Conservation (phyloP, 2,113 vertebrate genomes). For the Silurus asotus region DNA sequence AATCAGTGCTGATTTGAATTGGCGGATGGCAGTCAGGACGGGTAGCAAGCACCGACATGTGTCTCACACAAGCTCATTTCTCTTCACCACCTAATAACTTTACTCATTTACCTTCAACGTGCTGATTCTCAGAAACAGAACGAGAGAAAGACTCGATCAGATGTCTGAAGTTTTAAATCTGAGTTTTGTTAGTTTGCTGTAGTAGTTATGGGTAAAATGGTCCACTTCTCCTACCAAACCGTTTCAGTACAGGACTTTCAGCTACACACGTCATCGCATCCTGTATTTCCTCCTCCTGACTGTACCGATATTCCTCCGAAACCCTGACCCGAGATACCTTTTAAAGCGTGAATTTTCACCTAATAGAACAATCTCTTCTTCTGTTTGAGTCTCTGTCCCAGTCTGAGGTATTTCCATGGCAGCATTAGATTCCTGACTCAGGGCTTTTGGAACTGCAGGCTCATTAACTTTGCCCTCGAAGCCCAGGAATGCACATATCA, state of each 20-base stretch:
- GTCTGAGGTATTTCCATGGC: conserved; percentile 33
- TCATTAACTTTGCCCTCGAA: conserved; percentile 31
- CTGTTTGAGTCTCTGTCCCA: conserved; percentile 4
- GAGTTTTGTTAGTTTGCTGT: neutral
- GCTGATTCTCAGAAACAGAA: neutral
- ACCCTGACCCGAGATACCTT: too few species aligned
- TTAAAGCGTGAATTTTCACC: neutral
- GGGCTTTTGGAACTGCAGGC: conserved; percentile 15
- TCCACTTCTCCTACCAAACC: too few species aligned
- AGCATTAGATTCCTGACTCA: conserved; percentile 21
- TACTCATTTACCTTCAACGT: too few species aligned
- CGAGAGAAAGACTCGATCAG: too few species aligned
- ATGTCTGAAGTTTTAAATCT: neutral
- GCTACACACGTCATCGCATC: too few species aligned
- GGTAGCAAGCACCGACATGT: neutral
- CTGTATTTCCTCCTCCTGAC: too few species aligned
- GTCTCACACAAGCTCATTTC: neutral
- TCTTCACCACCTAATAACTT: neutral
- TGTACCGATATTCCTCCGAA: too few species aligned
- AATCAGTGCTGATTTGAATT: neutral
- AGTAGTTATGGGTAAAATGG: too few species aligned
- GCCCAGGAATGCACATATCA: conserved; percentile 57
- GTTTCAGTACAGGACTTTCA: too few species aligned
- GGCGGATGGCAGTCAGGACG: neutral
- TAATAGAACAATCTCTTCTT: neutral